Evolutionary conservation across 2,797 vertebrate species (phyloP), one percentile per base, ranked within the genome.

Genomic region (Fistularia tabacaria): DNA sequence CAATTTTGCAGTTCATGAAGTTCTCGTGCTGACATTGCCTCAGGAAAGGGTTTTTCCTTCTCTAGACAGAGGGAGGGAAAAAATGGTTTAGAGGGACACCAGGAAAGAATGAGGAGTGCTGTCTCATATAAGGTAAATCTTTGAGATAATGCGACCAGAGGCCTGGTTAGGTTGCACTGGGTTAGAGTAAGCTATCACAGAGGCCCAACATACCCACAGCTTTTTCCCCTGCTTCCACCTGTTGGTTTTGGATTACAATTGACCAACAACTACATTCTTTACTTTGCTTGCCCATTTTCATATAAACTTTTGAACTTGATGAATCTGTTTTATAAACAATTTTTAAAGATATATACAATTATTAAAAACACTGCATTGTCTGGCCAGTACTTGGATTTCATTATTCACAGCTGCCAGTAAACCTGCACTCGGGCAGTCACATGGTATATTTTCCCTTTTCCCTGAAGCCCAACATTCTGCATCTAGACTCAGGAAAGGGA

Each of bases 101-200:
- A 62, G 42, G 45, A 66, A 64, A 56, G 53, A 74, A 71, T 69
- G 69, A 77, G 70, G 57, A 64, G 59, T 15, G 52, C 63, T 59
- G 61, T 70, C 64, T 82, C 73, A 64, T 54, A 84, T 86, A 87
- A 87, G 84, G 87, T 88, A 82, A 85, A 76, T 80, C 62, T 66
- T 80, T 73, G 76, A 76, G 72, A 70, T 78, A 73, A 61, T 58
- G 69, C 63, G 71, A 78, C 68, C 79, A 73, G 79, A 78, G 79
- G 64, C 72, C 60, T 74, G 70, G 78, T 61, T 62, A 66, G 72
- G 62, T 67, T 74, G 69, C 73, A 67, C 62, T 81, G 79, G 83
- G 83, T 83, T 68, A 66, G 58, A 72, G 67, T 70, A 66, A 59
- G 70, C 66, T 77, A 75, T 77, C 76, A 76, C 73, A 74, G 62